Evolutionary conservation across 2,888 invertebrate species (phyloP), one percentile per base, ranked within the genome.

Genomic region (Melanargia galathea): DNA sequence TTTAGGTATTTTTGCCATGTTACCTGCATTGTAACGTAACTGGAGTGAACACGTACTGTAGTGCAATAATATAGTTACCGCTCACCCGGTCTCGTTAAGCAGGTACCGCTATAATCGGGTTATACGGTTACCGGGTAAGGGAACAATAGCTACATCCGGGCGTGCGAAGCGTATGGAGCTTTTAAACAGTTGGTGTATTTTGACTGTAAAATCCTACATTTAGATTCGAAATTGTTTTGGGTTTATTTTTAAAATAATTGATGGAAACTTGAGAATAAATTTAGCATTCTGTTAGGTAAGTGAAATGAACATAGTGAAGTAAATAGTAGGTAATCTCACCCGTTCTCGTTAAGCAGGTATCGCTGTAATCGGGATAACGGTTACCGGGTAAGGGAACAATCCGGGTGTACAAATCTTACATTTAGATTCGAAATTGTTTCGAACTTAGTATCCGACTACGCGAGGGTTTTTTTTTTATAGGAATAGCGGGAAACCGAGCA

Each of bases 101-200:
- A 75, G 75, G 72, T 76, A 75, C 75, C 76, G 62, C 69, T 62
- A 61, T 81, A 81, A 82, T 81, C 77, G 70, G 71, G 74, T 82
- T 82, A 78, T 69, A 70, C 67, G 64, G 69, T 51, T 66, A 66
- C 69, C 61, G 57, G 58, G 67, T 43, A 58, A 62, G 49, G 60
- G 60, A 60, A 55, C 59, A 56, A 62, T 65, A 63, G 64, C 56
- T 64, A 68, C 66, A 57, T 30, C 57, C 43, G 57, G 20, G 13
- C 30, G 26, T 30, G 18, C 13, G 45, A n/a, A n/a, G 57, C 45
- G 30, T 45, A 18, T 26, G 10, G 26, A 18, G 56, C 30, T 13
- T 46, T 57, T 18, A 30, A 30, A 45, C 26, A 33, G 30, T 45
- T 46, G 30, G 2, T 57, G 45, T 57, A 24, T 55, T 45, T 57